Percentiles rank a stretch among this genome's conserved stretches.
These are phyloP conservation scores for Heteropelma amictum DNA, from an alignment of 2,888 invertebrate genomes.

Conservation along the genomic window DNA sequence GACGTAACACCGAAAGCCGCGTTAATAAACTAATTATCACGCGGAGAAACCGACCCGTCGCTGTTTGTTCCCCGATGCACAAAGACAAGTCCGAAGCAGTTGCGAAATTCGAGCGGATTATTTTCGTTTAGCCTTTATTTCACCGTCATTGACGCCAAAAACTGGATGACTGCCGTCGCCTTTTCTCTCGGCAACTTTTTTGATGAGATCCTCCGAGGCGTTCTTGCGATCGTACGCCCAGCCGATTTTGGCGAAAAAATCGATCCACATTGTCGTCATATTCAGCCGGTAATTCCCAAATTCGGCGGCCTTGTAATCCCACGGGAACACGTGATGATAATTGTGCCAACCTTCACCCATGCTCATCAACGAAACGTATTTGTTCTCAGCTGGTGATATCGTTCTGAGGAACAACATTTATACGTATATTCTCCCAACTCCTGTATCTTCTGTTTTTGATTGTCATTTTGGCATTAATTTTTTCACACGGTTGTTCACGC, in stretches of 20 bases:
- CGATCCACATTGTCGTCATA: conserved; percentile 84
- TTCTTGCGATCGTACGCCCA: conserved; percentile 88
- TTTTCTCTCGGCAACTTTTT: conserved; percentile 79
- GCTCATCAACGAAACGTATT: conserved; percentile 68
- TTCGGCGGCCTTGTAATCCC: conserved; percentile 76
- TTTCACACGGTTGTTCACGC: not conserved
- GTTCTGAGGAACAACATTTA: conserved; percentile 7
- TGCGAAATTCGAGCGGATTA: not conserved
- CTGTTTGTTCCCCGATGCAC: no score
- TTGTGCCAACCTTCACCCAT: conserved; percentile 80
- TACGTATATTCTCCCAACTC: not conserved
- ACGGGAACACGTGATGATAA: conserved; percentile 80
- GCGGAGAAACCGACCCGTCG: no score
- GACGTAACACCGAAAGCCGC: no score
- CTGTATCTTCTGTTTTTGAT: not conserved
- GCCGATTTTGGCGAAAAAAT: conserved; percentile 84
- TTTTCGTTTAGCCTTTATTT: no score
- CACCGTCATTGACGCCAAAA: conserved; percentile 41
- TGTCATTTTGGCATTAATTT: not conserved
- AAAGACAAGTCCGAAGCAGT: no score
- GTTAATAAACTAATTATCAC: no score
- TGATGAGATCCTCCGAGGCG: conserved; percentile 81
- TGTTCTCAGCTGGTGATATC: conserved; percentile 61
- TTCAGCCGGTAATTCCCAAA: conserved; percentile 78
- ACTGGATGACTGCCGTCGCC: conserved; percentile 78